Percentiles rank a stretch among this genome's conserved stretches.
Conservation (phyloP, 2,797 vertebrate species). For the Falco concolor region DNA sequence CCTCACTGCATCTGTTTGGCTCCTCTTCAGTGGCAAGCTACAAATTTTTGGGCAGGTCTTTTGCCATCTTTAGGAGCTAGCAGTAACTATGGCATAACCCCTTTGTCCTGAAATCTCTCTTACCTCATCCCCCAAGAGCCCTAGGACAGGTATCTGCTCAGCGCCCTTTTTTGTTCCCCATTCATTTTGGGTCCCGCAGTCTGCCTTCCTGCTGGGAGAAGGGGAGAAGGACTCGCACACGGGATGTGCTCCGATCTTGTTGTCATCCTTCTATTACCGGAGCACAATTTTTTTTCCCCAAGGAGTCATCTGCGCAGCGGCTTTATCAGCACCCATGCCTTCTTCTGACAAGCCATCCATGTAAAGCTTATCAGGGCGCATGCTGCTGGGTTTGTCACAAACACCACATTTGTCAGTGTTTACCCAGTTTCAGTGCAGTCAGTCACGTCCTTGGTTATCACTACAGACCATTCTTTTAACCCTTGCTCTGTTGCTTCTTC, state of each 20-base stretch:
- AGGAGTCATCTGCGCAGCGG: background rate
- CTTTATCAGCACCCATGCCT: background rate
- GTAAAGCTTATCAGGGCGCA: background rate
- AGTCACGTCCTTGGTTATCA: background rate
- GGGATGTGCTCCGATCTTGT: background rate
- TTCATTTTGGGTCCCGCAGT: background rate
- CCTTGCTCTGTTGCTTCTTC: background rate
- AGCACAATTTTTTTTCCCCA: background rate
- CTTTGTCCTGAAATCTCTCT: background rate
- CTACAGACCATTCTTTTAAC: background rate
- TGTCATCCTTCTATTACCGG: background rate
- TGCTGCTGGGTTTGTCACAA: background rate
- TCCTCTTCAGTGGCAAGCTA: background rate
- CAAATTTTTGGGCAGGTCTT: background rate
- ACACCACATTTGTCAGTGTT: background rate
- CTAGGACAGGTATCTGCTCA: background rate
- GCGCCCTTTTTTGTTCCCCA: accelerated
- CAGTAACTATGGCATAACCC: accelerated
- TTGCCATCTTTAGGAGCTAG: background rate
- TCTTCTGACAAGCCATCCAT: background rate
- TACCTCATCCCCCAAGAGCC: background rate
- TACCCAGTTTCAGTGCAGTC: background rate
- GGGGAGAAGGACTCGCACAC: background rate
- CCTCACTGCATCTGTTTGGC: background rate
- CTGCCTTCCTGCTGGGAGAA: background rate